phyloP scores from a whole-genome alignment of 2,113 vertebrate genomes.

The Hymenochirus boettgeri region DNA sequence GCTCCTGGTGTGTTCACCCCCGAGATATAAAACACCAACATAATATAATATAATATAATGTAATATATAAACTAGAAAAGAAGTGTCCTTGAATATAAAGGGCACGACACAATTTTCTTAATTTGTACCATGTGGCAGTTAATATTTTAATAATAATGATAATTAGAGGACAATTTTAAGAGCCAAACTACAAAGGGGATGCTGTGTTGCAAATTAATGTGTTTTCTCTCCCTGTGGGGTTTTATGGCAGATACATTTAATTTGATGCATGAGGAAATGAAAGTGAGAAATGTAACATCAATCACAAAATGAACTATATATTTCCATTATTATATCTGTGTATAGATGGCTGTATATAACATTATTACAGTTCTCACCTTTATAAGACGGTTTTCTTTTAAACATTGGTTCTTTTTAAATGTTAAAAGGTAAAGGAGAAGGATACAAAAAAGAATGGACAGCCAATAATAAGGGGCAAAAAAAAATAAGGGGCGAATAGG shows the following conservation, averaged over 20 bases:
- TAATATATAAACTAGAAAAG: too few relatives aligned
- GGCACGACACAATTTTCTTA: not conserved
- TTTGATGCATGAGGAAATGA: constrained; percentile 1
- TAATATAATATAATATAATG: too few relatives aligned
- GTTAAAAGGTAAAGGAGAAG: too few relatives aligned
- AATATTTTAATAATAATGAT: constrained; percentile 4
- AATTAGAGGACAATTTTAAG: constrained; percentile 14
- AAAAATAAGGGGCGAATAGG: too few relatives aligned
- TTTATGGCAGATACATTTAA: constrained; percentile 12
- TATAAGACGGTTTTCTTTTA: too few relatives aligned
- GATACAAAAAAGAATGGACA: too few relatives aligned
- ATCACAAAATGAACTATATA: constrained; percentile 8
- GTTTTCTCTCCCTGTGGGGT: not conserved
- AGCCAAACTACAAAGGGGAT: not conserved
- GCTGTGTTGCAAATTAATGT: not conserved
- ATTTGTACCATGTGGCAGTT: not conserved
- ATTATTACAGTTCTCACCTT: too few relatives aligned
- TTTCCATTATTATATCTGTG: not conserved
- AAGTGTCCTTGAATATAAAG: not conserved
- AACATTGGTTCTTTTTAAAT: too few relatives aligned
- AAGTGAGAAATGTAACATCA: constrained; percentile 1
- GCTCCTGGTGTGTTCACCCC: too few relatives aligned
- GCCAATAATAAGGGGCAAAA: too few relatives aligned
- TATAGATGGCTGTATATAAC: too few relatives aligned
- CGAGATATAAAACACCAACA: too few relatives aligned